A percentile compares a stretch with the other conserved stretches of the same genome.
phyloP scores from a whole-genome alignment of 2,113 vertebrate genomes.

The Melanerpes formicivorus region DNA sequence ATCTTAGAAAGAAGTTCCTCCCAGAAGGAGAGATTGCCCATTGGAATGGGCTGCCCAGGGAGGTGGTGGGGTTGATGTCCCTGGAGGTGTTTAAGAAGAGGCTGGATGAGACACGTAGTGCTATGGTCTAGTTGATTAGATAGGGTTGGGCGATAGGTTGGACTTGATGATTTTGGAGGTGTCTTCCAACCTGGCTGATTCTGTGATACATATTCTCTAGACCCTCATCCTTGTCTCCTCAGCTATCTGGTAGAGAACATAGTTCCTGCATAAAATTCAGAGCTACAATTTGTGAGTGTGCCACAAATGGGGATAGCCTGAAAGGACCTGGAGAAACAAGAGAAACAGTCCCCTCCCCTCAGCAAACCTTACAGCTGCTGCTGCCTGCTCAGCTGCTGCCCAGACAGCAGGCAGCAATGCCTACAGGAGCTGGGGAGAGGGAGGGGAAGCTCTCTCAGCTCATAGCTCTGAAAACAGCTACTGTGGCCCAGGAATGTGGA shows the following conservation, averaged over 20 bases:
- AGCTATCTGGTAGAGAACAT: not conserved
- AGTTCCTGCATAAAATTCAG: rapidly evolving
- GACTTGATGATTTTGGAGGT: no score
- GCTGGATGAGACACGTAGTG: no score
- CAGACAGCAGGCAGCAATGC: not conserved
- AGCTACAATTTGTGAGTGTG: not conserved
- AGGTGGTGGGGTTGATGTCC: no score
- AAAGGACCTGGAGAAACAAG: not conserved
- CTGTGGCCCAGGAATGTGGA: rapidly evolving
- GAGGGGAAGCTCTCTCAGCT: not conserved
- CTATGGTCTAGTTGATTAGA: no score
- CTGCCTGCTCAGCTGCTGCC: constrained; percentile 30
- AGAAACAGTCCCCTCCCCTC: not conserved
- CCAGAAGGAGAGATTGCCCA: no score
- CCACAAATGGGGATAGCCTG: not conserved
- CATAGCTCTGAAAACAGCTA: rapidly evolving
- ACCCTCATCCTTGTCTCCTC: not conserved
- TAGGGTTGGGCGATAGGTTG: no score
- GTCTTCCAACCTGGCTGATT: no score
- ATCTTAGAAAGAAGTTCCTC: no score
- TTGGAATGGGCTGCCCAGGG: no score
- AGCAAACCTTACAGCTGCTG: not conserved
- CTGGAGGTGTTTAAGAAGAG: no score
- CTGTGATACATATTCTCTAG: not conserved
- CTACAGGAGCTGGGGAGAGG: not conserved